These are phyloP conservation scores for Bombus breviceps DNA, from an alignment of 1,140 invertebrate genomes.

Conservation along the genomic window DNA sequence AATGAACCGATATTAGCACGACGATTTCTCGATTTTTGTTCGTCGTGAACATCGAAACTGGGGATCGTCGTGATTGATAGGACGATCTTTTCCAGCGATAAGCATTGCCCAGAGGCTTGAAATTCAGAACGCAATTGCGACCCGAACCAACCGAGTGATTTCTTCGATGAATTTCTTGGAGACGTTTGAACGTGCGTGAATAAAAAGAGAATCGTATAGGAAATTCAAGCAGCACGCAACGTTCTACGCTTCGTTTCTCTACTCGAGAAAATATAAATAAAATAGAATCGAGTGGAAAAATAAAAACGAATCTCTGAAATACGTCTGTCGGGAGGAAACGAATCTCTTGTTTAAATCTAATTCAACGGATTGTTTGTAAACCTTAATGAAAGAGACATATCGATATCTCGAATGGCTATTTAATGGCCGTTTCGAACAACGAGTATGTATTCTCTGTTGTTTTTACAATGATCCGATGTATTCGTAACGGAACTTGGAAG, in stretches of 20 bases:
- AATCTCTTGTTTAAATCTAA: neutral
- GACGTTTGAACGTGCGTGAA: neutral
- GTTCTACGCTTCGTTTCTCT: neutral
- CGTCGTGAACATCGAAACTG: neutral
- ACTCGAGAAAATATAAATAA: neutral
- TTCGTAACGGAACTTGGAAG: neutral
- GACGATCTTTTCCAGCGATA: constrained; percentile 69
- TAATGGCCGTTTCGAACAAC: neutral
- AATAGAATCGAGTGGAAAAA: neutral
- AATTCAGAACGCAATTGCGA: constrained; percentile 26
- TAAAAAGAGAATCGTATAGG: neutral
- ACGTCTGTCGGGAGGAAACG: neutral
- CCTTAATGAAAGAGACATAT: neutral
- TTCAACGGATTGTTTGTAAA: neutral
- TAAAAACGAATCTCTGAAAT: neutral
- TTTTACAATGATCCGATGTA: neutral
- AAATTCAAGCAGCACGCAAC: constrained; percentile 16
- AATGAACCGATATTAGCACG: constrained; percentile 71
- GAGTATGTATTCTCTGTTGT: neutral
- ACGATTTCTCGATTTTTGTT: constrained; percentile 44
- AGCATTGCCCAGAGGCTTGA: constrained; percentile 32
- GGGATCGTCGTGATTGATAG: constrained; percentile 70
- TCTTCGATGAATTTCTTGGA: neutral
- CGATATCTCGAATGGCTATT: neutral
- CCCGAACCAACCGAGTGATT: neutral